phyloP scores from a whole-genome alignment of 2,113 vertebrate genomes.

The Poeciliopsis prolifica region DNA sequence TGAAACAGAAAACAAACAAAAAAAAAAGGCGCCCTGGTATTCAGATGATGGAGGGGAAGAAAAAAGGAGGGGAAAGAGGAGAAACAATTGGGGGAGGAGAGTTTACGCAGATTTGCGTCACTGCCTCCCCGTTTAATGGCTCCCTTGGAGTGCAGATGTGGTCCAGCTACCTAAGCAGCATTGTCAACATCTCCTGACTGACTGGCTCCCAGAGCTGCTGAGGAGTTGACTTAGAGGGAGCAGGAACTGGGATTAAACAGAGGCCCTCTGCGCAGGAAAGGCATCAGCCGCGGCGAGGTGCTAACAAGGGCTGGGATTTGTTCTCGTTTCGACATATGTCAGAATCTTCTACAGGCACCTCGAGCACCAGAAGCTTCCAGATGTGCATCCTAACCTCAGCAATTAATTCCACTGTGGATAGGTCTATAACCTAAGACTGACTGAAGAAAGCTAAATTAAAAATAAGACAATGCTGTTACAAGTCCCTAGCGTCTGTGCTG shows the following conservation, averaged over 20 bases:
- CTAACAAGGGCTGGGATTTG: slow-evolving; percentile 16
- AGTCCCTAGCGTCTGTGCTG: neutral
- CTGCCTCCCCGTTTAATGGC: slow-evolving; percentile 64
- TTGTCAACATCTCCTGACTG: slow-evolving; percentile 23
- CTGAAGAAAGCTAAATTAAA: slow-evolving; percentile 7
- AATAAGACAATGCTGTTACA: neutral
- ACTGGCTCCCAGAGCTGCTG: slow-evolving; percentile 16
- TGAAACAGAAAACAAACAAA: slow-evolving; percentile 23
- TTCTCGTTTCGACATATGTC: slow-evolving; percentile 62
- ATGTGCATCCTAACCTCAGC: slow-evolving; percentile 50
- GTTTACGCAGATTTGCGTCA: slow-evolving; percentile 50
- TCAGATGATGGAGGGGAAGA: slow-evolving; percentile 29
- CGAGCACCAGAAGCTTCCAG: slow-evolving; percentile 63
- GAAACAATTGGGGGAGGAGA: slow-evolving; percentile 38
- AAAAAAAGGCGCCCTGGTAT: slow-evolving; percentile 47
- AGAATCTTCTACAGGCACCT: slow-evolving; percentile 49
- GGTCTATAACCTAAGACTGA: slow-evolving; percentile 15
- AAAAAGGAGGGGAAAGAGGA: slow-evolving; percentile 11
- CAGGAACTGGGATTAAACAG: slow-evolving; percentile 9
- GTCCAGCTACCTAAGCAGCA: slow-evolving; percentile 50
- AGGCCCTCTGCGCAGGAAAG: slow-evolving; percentile 10
- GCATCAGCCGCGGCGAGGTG: slow-evolving; percentile 7
- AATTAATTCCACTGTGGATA: slow-evolving; percentile 51
- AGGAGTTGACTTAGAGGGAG: slow-evolving; percentile 20
- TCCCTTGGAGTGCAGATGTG: slow-evolving; percentile 65